phyloP scores from a whole-genome alignment of 2,113 vertebrate genomes.

The Salvelinus alpinus region DNA sequence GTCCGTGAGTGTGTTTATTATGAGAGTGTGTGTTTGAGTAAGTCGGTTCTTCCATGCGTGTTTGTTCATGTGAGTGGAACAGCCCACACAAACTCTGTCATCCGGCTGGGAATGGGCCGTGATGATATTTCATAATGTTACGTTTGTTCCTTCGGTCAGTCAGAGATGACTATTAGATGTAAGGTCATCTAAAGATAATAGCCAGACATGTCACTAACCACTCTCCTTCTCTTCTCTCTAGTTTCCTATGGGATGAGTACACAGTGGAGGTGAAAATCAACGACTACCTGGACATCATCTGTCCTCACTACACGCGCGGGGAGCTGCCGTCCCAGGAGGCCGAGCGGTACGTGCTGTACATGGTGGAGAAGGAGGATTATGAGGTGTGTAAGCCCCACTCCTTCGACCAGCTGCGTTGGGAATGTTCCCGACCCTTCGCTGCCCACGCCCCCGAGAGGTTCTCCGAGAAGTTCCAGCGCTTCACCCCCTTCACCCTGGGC shows the following conservation, averaged over 20 bases:
- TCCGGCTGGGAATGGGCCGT: not conserved
- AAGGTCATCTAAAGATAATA: too few relatives aligned
- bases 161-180: too few relatives aligned
- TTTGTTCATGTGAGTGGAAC: constrained; percentile 6
- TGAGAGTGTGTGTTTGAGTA: not conserved
- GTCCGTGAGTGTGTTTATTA: too few relatives aligned
- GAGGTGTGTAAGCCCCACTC: constrained; percentile 82
- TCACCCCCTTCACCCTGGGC: constrained; percentile 89
- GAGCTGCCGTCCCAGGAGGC: constrained; percentile 70
- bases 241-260: constrained; percentile 82
- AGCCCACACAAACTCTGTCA: not conserved
- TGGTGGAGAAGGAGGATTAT: constrained; percentile 88
- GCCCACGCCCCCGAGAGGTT: constrained; percentile 87
- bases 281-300: constrained; percentile 94
- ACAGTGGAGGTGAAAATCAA: constrained; percentile 83
- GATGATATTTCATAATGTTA: not conserved
- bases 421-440: constrained; percentile 84
- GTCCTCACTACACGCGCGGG: constrained; percentile 85
- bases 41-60: not conserved
- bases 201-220: constrained; percentile 30
- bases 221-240: constrained; percentile 44
- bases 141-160: too few relatives aligned
- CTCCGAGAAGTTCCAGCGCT: constrained; percentile 94
- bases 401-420: constrained; percentile 93
- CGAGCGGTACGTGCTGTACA: constrained; percentile 90